Evolutionary conservation across 2,113 vertebrate species (phyloP), one percentile per base, ranked within the genome.

Genomic region (Chlamydotis undulata): DNA sequence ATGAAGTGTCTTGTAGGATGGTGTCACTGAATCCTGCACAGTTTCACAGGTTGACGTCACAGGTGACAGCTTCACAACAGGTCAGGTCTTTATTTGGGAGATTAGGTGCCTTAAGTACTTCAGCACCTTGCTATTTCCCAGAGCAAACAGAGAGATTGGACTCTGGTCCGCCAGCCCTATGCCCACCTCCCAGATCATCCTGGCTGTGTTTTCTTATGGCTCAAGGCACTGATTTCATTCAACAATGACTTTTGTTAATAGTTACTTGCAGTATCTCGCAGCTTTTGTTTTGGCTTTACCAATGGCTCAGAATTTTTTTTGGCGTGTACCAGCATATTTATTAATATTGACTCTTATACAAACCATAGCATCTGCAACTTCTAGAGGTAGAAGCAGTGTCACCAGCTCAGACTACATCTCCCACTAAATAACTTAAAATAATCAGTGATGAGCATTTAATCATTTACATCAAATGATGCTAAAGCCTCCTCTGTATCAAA

Each of bases 351-450:
- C 5, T 65, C 23, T 70, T 17, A 35, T 39, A 68, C 26, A 56
- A 84, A 50, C 21, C 25, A 28, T 29, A 41, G 17, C 25, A 53
- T 68, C 57, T 76, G 39, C 52, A 41, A 77, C 65, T 83, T 61
- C 37, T 35, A 87, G 39, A 79, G 37, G 50, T 55, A 77, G 53
- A 61, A 83, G 37, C 47, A 59, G 35, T 47, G 31, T 78, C 53
- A 81, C 87, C 55, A 91, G 67, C 39, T 84, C 53, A 53, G 59
- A 63, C 28, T 8, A 45, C 39, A 41, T 69, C 19, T 73, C 67
- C 82, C 65, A 71, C 39, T 73, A 89, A 77, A 80, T 80, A 95
- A 89, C 91, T 96, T 49, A 91, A 87, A 88, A 85, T 61, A 84
- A 89, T 80, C 35, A 80, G 39, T 59, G 53, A 69, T 77, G 67